Base-by-base conservation (phyloP, 2,113 vertebrate species). In the Myotis lucifugus region DNA sequence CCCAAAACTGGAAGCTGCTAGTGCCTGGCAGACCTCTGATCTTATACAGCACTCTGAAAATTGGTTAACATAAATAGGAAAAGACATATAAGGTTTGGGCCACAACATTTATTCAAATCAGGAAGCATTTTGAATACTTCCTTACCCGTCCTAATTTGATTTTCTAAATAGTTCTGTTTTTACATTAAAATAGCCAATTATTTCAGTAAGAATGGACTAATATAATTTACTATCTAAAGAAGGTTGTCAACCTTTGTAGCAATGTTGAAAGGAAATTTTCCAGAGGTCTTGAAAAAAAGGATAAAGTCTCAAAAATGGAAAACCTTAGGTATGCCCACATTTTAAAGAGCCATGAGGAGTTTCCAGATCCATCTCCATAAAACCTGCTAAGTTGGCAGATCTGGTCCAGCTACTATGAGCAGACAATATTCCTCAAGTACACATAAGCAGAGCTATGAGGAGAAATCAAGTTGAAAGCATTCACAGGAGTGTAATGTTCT, bases 161-260 rank as follows among this genome's bases (percentile, higher is more conserved):
- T 82, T 76, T 69, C 18, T 84, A 54, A 11, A 6, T 59, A 78
- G 34, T 56, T 86, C 6, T 37, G 25, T 27, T 1, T 34, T 92
- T 86, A 40, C 27, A 56, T 78, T 67, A 69, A 90, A 90, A 82
- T 48, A 85, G 32, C 29, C 14, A 50, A 37, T 91, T 95, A 91
- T 66, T 89, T 86, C 23, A 69, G 8, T 34, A 50, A 69, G 46
- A 70, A 85, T 70, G 2, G 7, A 74, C 12, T 59, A 70, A 48
- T 1, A 46, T 14, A 79, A 69, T 3, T 14, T 85, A 15, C 3
- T 48, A 56, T 25, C 34, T 93, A 79, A n/a, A 92, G 67, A 59
- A 73, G 17, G 3, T 37, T 61, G 10, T 8, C 54, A 29, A 81
- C 21, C 7, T 84, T 77, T 59, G 15, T 21, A 77, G 64, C 8